These are phyloP conservation scores for Atherinosoma microstoma DNA, from an alignment of 2,797 vertebrate species.

Conservation along the genomic window DNA sequence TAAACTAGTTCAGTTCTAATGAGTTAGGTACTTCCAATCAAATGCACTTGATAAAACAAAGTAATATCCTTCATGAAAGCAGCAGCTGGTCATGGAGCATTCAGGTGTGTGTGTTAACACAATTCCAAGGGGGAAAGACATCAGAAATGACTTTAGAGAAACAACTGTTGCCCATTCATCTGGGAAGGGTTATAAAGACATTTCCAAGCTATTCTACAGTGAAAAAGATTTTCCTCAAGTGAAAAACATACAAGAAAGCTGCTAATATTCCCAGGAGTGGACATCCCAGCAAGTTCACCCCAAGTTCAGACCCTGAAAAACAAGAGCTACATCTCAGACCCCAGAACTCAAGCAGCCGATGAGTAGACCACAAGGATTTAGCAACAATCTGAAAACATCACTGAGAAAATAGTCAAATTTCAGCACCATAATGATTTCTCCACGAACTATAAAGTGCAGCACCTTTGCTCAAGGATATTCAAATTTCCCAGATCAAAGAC, in stretches of 20 bases:
- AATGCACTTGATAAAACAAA: too few relatives aligned
- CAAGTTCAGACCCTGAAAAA: not conserved
- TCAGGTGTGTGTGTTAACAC: not conserved
- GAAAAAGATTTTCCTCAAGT: not conserved
- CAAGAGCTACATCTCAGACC: not conserved
- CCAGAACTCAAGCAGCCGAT: not conserved
- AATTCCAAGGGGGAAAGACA: not conserved
- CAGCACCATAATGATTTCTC: not conserved
- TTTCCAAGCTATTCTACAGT: not conserved
- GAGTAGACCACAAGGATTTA: not conserved
- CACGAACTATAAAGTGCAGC: too few relatives aligned
- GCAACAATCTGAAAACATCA: not conserved
- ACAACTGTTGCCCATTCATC: not conserved
- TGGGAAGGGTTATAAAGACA: not conserved
- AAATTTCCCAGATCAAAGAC: not conserved
- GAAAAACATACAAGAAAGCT: not conserved
- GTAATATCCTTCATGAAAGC: not conserved
- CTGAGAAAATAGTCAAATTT: not conserved
- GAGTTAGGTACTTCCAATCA: too few relatives aligned
- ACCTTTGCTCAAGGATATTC: not conserved
- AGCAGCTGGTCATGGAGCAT: not conserved
- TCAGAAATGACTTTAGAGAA: not conserved
- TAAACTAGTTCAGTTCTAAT: too few relatives aligned
- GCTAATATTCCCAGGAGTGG: not conserved
- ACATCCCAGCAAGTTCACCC: not conserved